Percentiles rank a stretch among this genome's conserved stretches.
Conservation (phyloP, 2,113 vertebrate species). For the Onychostruthus taczanowskii region DNA sequence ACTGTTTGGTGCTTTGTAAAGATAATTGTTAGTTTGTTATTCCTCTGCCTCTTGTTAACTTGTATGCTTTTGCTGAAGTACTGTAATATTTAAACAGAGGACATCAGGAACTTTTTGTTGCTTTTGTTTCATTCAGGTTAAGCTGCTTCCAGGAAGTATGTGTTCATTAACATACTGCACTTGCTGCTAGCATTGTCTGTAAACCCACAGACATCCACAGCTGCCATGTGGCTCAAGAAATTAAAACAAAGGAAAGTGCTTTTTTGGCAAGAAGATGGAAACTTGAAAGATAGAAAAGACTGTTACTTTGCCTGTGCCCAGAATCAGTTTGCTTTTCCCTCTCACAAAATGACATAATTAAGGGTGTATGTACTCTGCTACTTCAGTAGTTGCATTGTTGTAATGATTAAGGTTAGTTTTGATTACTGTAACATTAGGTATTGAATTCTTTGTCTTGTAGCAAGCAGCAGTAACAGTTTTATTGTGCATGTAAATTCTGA, state of each 20-base stretch:
- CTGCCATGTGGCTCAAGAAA: not conserved
- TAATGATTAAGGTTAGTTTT: slow-evolving; percentile 43
- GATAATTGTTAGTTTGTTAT: not conserved
- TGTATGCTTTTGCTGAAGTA: not conserved
- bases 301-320: not conserved
- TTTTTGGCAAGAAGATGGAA: not conserved
- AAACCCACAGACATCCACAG: not conserved
- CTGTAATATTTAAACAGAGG: not conserved
- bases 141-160: not conserved
- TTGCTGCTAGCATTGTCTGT: not conserved
- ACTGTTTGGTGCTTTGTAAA: not conserved
- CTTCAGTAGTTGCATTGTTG: not conserved
- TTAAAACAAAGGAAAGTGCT: not conserved
- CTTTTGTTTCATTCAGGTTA: not conserved
- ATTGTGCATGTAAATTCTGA: slow-evolving; percentile 14
- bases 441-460: slow-evolving; percentile 35
- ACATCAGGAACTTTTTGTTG: not conserved
- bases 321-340: not conserved
- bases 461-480: not conserved
- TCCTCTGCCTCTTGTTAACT: not conserved
- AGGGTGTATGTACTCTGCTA: not conserved
- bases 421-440: not conserved
- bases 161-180: not conserved
- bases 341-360: slow-evolving; percentile 3
- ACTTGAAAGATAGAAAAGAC: not conserved